Conservation (phyloP, 2,888 invertebrate genomes). For the Coleophora deauratella region DNA sequence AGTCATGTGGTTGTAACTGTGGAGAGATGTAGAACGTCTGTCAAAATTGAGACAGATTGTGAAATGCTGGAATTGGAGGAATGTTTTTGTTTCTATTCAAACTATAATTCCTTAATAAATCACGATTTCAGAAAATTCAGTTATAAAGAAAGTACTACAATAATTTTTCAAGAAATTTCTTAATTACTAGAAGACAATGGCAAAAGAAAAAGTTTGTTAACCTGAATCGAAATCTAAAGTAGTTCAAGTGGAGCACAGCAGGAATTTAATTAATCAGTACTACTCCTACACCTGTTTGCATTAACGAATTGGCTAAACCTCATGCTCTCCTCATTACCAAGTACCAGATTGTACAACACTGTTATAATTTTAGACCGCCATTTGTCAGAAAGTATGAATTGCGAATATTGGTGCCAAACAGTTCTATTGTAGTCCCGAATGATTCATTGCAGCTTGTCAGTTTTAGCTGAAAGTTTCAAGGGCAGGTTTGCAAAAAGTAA, state of each 20-base stretch:
- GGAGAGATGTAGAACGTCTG: constrained; percentile 20
- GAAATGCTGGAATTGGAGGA: neutral
- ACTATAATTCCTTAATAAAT: too few species aligned
- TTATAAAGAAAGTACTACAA: too few species aligned
- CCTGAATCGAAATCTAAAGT: too few species aligned
- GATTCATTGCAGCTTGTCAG: constrained; percentile 37
- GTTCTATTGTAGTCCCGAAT: constrained; percentile 46
- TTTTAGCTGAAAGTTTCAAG: constrained; percentile 27
- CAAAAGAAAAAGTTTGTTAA: too few species aligned
- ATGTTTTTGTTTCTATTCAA: neutral
- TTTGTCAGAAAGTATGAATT: constrained; percentile 49
- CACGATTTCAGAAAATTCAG: too few species aligned
- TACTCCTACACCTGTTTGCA: too few species aligned
- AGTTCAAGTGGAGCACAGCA: too few species aligned
- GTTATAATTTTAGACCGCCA: constrained; percentile 57
- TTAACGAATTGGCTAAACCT: too few species aligned
- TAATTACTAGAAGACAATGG: too few species aligned
- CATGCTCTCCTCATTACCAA: too few species aligned
- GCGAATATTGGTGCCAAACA: constrained; percentile 45
- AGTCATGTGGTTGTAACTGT: constrained; percentile 22
- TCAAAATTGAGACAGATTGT: constrained; percentile 11
- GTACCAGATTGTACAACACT: constrained; percentile 18
- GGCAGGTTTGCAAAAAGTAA: constrained; percentile 9
- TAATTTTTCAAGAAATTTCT: too few species aligned
- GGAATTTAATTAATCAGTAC: too few species aligned